Evolutionary conservation across 2,113 vertebrate species (phyloP).

Genomic region (Aepyceros melampus): DNA sequence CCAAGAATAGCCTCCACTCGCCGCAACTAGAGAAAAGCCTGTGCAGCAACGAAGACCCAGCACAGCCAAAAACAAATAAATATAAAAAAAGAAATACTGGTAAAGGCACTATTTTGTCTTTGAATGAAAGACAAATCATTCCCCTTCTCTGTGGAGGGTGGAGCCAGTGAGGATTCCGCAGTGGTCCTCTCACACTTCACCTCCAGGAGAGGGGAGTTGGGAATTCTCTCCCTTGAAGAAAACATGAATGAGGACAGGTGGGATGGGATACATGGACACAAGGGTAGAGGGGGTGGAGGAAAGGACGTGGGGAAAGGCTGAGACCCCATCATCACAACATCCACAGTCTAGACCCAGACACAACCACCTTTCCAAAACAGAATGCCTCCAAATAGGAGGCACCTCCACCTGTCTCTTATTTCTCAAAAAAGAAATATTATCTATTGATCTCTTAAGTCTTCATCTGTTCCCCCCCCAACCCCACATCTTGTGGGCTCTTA

Average conservation of each 20-base stretch:
- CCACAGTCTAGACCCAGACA: not conserved
- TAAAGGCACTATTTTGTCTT: not conserved
- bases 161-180: not conserved
- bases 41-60: not conserved
- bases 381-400: not conserved
- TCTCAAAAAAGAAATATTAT: not conserved
- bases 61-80: not conserved
- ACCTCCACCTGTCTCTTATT: not conserved
- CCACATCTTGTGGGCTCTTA: not conserved
- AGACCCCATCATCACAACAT: not conserved
- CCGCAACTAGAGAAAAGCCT: not conserved
- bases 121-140: not conserved
- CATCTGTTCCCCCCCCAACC: not conserved
- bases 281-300: not conserved
- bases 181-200: not conserved
- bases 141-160: not conserved
- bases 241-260: not conserved
- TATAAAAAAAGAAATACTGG: not conserved
- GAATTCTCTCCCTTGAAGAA: not conserved
- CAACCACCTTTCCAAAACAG: not conserved
- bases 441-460: not conserved
- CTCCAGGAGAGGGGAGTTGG: not conserved
- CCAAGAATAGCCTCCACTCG: not conserved
- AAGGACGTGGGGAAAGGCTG: not conserved
- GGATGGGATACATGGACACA: not conserved